These are phyloP conservation scores for Odontophorus gujanensis DNA, from an alignment of 2,113 vertebrate genomes.

Conservation along the genomic window DNA sequence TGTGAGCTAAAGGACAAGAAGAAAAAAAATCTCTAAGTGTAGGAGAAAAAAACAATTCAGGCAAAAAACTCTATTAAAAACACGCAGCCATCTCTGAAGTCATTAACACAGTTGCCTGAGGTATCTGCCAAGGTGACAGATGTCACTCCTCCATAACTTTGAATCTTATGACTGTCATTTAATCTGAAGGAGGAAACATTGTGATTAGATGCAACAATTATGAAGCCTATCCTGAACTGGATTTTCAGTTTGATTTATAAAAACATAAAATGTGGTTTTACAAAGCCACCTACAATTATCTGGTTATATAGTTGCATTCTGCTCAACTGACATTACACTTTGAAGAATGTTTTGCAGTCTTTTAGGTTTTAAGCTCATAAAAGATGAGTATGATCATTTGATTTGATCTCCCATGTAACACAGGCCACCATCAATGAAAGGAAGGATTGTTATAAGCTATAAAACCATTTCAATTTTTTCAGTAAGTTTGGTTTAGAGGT, in stretches of 20 bases:
- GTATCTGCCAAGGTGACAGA: constrained; percentile 76
- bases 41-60: constrained; percentile 60
- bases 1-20: constrained; percentile 69
- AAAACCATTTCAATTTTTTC: not conserved
- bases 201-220: constrained; percentile 59
- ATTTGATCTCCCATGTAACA: not conserved
- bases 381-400: not conserved
- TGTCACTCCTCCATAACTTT: constrained; percentile 75
- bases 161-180: constrained; percentile 73
- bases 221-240: not conserved
- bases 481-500: not conserved
- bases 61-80: constrained; percentile 69
- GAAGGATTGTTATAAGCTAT: not conserved
- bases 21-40: constrained; percentile 46
- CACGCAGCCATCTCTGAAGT: constrained; percentile 70
- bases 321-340: not conserved
- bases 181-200: constrained; percentile 50
- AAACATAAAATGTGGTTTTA: not conserved
- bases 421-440: not conserved
- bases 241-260: constrained; percentile 14
- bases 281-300: not conserved
- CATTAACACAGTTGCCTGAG: constrained; percentile 76
- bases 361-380: not conserved
- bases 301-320: not conserved
- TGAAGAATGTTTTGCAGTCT: not conserved